Conservation (phyloP, 2,797 vertebrate genomes). For the Okamejei kenojei region DNA sequence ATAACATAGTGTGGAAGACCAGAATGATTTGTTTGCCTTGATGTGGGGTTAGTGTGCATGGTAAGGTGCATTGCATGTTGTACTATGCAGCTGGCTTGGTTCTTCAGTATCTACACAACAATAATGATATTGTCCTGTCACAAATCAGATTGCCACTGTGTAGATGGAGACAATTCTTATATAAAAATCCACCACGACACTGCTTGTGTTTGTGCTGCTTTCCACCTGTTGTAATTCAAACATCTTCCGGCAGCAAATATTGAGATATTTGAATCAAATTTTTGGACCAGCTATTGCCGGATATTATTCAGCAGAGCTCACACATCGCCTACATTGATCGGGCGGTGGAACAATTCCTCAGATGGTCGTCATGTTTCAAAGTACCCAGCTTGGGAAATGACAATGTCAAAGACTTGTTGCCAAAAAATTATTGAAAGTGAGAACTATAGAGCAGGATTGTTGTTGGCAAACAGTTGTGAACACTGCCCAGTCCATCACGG, state of each 20-base stretch:
- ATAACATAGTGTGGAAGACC: not conserved
- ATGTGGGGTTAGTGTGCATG: not conserved
- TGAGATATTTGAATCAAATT: not conserved
- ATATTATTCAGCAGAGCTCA: not conserved
- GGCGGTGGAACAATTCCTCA: not conserved
- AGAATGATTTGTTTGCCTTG: not conserved
- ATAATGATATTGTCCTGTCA: not conserved
- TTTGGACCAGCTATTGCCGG: not conserved
- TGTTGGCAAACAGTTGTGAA: not conserved
- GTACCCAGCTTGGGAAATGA: not conserved
- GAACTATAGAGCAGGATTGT: constrained; percentile 7
- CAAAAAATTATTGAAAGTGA: constrained; percentile 20
- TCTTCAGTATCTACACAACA: too few species aligned
- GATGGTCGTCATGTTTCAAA: constrained; percentile 16
- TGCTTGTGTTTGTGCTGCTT: not conserved
- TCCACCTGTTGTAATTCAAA: not conserved
- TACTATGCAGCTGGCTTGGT: not conserved
- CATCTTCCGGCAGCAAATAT: not conserved
- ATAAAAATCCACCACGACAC: not conserved
- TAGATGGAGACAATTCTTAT: not conserved
- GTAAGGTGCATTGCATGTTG: not conserved
- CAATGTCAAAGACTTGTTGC: not conserved
- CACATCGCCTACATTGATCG: not conserved
- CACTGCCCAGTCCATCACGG: too few species aligned
- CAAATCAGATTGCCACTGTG: not conserved